Percentiles rank a stretch among this genome's conserved stretches.
Evolutionary conservation across 2,888 invertebrate species (phyloP).

Genomic region (Eumerus sabulonum): DNA sequence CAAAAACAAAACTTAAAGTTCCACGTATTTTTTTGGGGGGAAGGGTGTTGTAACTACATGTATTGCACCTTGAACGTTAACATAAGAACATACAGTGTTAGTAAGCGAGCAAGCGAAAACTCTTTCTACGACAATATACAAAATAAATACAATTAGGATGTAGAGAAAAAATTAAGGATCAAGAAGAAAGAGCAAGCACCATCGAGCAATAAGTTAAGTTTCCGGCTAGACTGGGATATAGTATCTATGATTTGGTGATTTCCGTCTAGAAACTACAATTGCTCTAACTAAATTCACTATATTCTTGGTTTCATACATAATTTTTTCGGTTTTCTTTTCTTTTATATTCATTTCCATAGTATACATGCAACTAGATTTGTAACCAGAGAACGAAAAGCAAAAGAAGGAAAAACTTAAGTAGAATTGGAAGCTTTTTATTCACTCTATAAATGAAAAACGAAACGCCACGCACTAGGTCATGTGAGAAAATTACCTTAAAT

Average conservation of each 20-base stretch:
- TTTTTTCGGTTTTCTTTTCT: too few species aligned
- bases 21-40: slow-evolving; percentile 40
- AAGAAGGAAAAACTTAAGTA: slow-evolving; percentile 12
- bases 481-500: too few species aligned
- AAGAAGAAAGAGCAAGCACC: slow-evolving; percentile 56
- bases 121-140: slow-evolving; percentile 26
- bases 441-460: too few species aligned
- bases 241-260: too few species aligned
- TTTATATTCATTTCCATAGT: too few species aligned
- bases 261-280: too few species aligned
- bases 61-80: slow-evolving; percentile 51
- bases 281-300: too few species aligned
- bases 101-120: slow-evolving; percentile 51
- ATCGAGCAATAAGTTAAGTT: slow-evolving; percentile 45
- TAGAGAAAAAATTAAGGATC: slow-evolving; percentile 16
- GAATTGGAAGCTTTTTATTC: slow-evolving; percentile 1
- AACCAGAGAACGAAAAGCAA: slow-evolving; percentile 18
- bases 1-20: slow-evolving; percentile 9
- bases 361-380: too few species aligned
- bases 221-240: slow-evolving; percentile 35
- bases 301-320: too few species aligned
- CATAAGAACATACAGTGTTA: slow-evolving; percentile 18
- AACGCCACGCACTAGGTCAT: too few species aligned
- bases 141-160: not conserved
- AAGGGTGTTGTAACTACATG: slow-evolving; percentile 21